A percentile compares a stretch with the other conserved stretches of the same genome.
Evolutionary conservation across 92 coral and sea anemone species (phyloP).

Genomic region (Parazoanthus atlanticus): DNA sequence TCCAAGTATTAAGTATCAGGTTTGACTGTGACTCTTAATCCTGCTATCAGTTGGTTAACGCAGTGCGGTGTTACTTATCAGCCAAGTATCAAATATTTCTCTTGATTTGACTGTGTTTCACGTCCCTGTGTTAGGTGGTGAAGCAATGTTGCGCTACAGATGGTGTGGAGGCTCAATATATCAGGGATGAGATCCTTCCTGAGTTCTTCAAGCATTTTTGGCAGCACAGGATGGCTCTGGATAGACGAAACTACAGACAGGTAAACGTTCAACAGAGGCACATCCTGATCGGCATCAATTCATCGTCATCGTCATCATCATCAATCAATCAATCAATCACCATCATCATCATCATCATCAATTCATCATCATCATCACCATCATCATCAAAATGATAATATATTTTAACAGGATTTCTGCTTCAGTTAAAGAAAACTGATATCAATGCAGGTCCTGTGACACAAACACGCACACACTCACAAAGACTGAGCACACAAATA

Average conservation of each 20-base stretch:
- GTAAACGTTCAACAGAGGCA: conserved; percentile 17
- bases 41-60: neutral
- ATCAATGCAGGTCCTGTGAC: too few relatives aligned
- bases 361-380: too few relatives aligned
- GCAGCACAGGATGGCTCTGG: conserved; percentile 99
- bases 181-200: conserved; percentile 97
- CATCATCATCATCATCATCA: too few relatives aligned
- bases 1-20: neutral
- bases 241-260: conserved; percentile 97
- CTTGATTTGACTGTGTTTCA: neutral
- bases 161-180: conserved; percentile 99
- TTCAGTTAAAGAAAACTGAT: too few relatives aligned
- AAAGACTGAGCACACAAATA: too few relatives aligned
- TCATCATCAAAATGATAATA: too few relatives aligned
- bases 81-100: neutral
- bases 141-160: conserved; percentile 99
- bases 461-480: neutral
- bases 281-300: too few relatives aligned
- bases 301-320: too few relatives aligned
- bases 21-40: neutral
- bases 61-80: neutral
- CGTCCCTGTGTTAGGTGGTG: conserved; percentile 74
- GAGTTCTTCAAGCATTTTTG: conserved; percentile 99
- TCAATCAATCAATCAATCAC: too few relatives aligned
- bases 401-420: too few relatives aligned